Base-by-base conservation (phyloP, 2,888 invertebrate genomes). In the Drosophila gaucha region DNA sequence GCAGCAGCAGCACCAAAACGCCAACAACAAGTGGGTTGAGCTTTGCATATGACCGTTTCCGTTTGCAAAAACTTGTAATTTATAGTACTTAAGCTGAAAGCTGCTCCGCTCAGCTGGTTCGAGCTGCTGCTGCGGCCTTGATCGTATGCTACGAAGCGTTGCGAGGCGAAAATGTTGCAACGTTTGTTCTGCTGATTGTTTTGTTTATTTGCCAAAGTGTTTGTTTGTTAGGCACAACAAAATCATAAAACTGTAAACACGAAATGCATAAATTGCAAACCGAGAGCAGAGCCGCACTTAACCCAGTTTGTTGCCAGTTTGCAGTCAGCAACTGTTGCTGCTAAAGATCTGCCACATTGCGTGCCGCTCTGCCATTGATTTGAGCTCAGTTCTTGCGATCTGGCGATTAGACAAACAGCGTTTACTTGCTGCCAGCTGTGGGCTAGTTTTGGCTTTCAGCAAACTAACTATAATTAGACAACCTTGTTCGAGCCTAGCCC, bases 131-230 rank as follows among this genome's bases (percentile, higher is more conserved):
- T 55, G 52, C 57, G 79, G 86, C 79, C 79, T 87, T 79, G 79
- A 79, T 79, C 87, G 74, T 24, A 55, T 43, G 46, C 62, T 28
- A 33, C 57, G 51, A 28, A 33, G 54, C 58, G 51, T 52, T 39
- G 67, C 54, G 51, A n/a, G 16, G 18, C 50, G 52, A 47, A 74
- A 71, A 80, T 85, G 85, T 87, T 85, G 87, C 88, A 79, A 79
- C 75, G 59, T 87, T 80, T 87, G 83, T 70, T 82, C 70, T 85
- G 78, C 80, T 88, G 84, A 71, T 72, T 72, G 71, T 77, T 74
- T 78, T 74, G 73, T 74, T 78, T 80, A 73, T 70, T 85, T 71
- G 83, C 36, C 54, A 63, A 58, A 62, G 58, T n/a, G n/a, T n/a
- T 72, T 41, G 56, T 62, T 72, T 72, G 67, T 47, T 62, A 36